Base-by-base conservation (phyloP, 1,140 invertebrate species). In the Brachionus sp. region DNA sequence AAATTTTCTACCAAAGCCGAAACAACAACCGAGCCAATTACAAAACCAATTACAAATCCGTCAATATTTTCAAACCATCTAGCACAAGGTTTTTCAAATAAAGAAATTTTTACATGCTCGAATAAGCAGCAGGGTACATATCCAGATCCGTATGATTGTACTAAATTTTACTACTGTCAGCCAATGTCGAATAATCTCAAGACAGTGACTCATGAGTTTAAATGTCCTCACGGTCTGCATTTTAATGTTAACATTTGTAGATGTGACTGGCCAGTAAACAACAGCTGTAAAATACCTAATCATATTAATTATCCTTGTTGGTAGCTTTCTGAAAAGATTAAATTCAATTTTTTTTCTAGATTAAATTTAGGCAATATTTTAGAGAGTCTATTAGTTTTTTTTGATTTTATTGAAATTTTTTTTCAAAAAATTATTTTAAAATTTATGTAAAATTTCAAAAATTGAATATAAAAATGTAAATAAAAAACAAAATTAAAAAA, bases 81-180 rank as follows among this genome's bases (percentile, higher is more conserved):
- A n/a, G 5, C 16, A 10, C 37, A 70, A 70, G 16, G 5, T 39
- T 16, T 16, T 70, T 16, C n/a, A 25, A 19, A 46, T 10, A 75
- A 10, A n/a, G 33, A 62, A 19, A 23, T 10, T 2, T 78, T 78
- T 78, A 62, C n/a, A 25, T 82, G 80, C 19, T 12, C 42, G 10
- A 68, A 68, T 12, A 66, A 44, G 19, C 39, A 66, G 66, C 39
- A 37, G 23, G 80, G 80, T 16, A 50, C 46, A 13, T 70, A 82
- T 82, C 57, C 46, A 5, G 80, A 82, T 70, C 57, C 57, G 4
- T 37, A 68, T 16, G 62, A 68, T 35, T 82, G 80, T 70, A 68
- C 80, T 2, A 82, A 29, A 44, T 82, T 82, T 70, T 82, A 82
- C 29, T 82, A 66, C 23, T 82, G 80, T 44, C 77, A 80, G 33